Base-by-base conservation (phyloP, 2,888 invertebrate genomes). In the Acanthoscelides obtectus region DNA sequence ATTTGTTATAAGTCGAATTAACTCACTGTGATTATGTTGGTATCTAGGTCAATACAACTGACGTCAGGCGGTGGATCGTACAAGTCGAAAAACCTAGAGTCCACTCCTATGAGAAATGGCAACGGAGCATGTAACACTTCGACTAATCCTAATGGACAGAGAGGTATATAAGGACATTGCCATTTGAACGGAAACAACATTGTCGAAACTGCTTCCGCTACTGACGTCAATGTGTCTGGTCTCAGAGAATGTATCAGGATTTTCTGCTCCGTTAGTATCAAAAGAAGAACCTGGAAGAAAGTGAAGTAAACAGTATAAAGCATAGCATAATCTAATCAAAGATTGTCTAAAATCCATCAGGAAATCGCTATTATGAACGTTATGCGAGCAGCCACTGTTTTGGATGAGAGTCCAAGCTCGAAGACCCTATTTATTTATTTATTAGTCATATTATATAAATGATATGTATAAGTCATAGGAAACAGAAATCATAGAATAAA, bases 141-240 rank as follows among this genome's bases (percentile, higher is more conserved):
- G n/a, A 97, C 96, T 80, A 98, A 87, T 72, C 95, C 94, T 83
- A 99, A 88, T 17, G 99, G 99, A 87, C 99, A 99, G 70, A 99
- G 88, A 1, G 99, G 99, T 87, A 99, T 98, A 86, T 99, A 99
- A 0, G 99, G 99, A 84, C 99, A 99, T 86, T 99, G 98, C 99
- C 99, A 99, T 86, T 98, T 98, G 86, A 99, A 98, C 0, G 99
- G 99, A 85, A 99, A 99, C 79, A 99, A 89, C 80, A 99, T 89
- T 84, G 94, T 93, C 19, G 97, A 95, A 25, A 99, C 93, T 64
- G 99, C 98, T 89, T 99, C 99, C 19, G 98, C 96, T 6, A 98
- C 98, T 65, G 97, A 95, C 27, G 99, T 99, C 73, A 99, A 87
- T 5, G 98, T 97, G 84, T 98, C 97, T 0, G 99, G 98, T 80